Conservation (phyloP, 2,113 vertebrate genomes). For the Pogona vitticeps region DNA sequence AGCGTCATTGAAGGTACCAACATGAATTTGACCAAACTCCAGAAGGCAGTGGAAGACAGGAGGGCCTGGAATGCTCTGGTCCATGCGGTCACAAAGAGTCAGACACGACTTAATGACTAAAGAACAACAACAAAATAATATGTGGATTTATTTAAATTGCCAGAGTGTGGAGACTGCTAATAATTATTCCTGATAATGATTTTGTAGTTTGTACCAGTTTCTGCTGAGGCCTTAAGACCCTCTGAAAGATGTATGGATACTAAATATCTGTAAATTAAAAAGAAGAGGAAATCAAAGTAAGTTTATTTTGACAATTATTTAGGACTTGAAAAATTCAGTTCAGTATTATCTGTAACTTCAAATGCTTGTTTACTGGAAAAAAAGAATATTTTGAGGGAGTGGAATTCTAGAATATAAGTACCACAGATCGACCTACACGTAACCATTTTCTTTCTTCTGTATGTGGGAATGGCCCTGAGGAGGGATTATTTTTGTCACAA, state of each 20-base stretch:
- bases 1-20: too few relatives aligned
- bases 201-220: background rate
- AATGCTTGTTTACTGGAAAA: background rate
- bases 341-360: background rate
- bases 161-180: background rate
- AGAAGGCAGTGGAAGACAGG: too few relatives aligned
- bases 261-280: background rate
- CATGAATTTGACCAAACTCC: too few relatives aligned
- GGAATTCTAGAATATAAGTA: too few relatives aligned
- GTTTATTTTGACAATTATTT: background rate
- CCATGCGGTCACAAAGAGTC: too few relatives aligned
- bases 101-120: too few relatives aligned
- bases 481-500: background rate
- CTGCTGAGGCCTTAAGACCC: background rate
- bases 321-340: background rate
- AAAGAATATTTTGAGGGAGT: too few relatives aligned
- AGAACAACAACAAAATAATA: background rate
- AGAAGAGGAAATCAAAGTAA: background rate
- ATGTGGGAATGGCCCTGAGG: background rate
- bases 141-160: background rate
- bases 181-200: conserved; percentile 8
- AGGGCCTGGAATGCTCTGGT: too few relatives aligned
- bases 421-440: background rate
- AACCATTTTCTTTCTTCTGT: background rate
- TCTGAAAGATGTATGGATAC: background rate